Evolutionary conservation across 2,888 invertebrate species (phyloP).

Genomic region (Allacma fusca): DNA sequence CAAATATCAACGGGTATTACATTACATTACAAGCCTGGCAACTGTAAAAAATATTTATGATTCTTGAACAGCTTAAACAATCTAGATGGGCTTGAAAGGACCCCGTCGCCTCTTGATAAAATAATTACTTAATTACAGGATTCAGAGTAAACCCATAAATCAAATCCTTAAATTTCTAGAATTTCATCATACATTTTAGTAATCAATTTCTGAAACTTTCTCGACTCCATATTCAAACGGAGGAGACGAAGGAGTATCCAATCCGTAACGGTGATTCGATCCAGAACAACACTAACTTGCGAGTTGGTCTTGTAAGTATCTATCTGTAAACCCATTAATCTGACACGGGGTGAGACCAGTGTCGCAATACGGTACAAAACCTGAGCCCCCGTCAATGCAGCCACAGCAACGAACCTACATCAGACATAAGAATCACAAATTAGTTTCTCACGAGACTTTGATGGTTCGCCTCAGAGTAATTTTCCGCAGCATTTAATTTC

Average conservation of each 20-base stretch:
- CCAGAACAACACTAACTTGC: slow-evolving; percentile 42
- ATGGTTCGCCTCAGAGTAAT: background rate
- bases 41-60: background rate
- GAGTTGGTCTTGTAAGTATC: slow-evolving; percentile 41
- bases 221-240: slow-evolving; percentile 52
- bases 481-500: slow-evolving; percentile 21
- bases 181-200: slow-evolving; percentile 53
- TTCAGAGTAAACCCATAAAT: background rate
- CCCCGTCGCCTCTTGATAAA: background rate
- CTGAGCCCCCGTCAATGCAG: slow-evolving; percentile 38
- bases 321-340: slow-evolving; percentile 48
- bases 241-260: slow-evolving; percentile 58
- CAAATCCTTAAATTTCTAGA: slow-evolving; percentile 11
- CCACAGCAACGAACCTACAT: slow-evolving; percentile 44
- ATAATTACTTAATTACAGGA: background rate
- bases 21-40: background rate
- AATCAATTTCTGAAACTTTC: slow-evolving; percentile 53
- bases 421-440: background rate
- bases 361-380: slow-evolving; percentile 49
- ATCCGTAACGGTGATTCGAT: slow-evolving; percentile 46
- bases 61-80: too few relatives aligned
- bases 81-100: too few relatives aligned
- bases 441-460: background rate
- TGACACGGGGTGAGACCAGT: slow-evolving; percentile 45
- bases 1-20: background rate